Conservation (phyloP, 2,797 vertebrate species). For the Cossypha dichroa region DNA sequence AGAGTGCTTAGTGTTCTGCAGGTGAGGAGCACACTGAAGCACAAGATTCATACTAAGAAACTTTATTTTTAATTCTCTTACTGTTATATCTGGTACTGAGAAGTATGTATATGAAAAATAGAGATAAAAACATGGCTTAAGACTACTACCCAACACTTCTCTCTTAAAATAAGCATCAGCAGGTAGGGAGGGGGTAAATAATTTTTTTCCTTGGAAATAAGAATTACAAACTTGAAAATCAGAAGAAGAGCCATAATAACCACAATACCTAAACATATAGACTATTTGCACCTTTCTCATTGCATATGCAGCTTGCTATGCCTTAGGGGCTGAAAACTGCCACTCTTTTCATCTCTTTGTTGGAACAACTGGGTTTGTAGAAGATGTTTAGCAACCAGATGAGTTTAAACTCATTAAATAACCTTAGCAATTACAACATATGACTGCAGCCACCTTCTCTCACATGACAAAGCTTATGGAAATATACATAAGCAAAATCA, state of each 20-base stretch:
- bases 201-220: not conserved
- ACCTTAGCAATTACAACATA: not conserved
- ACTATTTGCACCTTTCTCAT: not conserved
- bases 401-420: slow-evolving; percentile 3
- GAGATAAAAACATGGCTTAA: not conserved
- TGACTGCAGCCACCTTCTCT: not conserved
- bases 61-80: not conserved
- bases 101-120: not conserved
- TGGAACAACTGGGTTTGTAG: not conserved
- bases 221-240: not conserved
- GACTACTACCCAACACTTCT: not conserved
- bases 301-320: not conserved
- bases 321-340: not conserved
- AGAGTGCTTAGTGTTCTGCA: not conserved
- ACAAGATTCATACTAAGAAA: not conserved
- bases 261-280: not conserved
- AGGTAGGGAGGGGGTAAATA: not conserved
- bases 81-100: not conserved
- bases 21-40: not conserved
- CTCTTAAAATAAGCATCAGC: not conserved
- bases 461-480: not conserved
- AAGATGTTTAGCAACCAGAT: not conserved
- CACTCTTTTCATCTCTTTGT: not conserved
- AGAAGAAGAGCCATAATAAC: not conserved
- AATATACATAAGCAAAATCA: not conserved